Percentiles rank a stretch among this genome's conserved stretches.
phyloP scores from a whole-genome alignment of 2,797 vertebrate species.

The Sebastes elongatus region DNA sequence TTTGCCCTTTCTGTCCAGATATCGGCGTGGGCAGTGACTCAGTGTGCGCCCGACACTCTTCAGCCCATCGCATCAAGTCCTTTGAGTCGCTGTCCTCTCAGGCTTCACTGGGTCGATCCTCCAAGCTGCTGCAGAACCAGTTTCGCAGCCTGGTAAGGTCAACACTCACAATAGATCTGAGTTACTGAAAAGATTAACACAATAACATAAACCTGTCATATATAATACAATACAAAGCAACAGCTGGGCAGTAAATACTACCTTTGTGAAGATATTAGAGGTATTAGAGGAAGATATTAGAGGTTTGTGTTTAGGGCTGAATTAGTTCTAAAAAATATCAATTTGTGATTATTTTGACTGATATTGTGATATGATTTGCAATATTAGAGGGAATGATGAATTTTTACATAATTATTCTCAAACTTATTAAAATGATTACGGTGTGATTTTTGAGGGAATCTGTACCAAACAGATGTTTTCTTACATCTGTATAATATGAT shows the following conservation, averaged over 20 bases:
- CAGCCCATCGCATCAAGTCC: constrained; percentile 95
- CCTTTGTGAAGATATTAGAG: too few relatives aligned
- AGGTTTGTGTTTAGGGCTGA: too few relatives aligned
- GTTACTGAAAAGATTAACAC: not conserved
- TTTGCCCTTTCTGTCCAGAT: constrained; percentile 78
- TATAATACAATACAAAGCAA: not conserved
- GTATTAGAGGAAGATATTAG: too few relatives aligned
- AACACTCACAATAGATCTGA: not conserved
- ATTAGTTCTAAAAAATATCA: too few relatives aligned
- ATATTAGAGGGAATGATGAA: too few relatives aligned
- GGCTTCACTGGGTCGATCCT: constrained; percentile 89
- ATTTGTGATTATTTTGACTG: too few relatives aligned
- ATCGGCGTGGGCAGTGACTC: constrained; percentile 95
- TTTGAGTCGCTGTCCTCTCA: constrained; percentile 95
- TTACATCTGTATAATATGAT: too few relatives aligned
- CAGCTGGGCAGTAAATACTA: not conserved
- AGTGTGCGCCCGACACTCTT: constrained; percentile 90
- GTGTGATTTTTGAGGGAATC: too few relatives aligned
- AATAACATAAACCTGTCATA: not conserved
- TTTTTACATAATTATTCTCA: too few relatives aligned
- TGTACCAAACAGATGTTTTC: too few relatives aligned
- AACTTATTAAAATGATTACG: too few relatives aligned
- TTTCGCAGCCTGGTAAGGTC: constrained; percentile 95
- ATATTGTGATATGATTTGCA: too few relatives aligned
- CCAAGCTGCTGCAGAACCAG: constrained; percentile 93